A percentile compares a stretch with the other conserved stretches of the same genome.
Conservation (phyloP, 2,888 invertebrate genomes). For the Cheilosia variabilis region DNA sequence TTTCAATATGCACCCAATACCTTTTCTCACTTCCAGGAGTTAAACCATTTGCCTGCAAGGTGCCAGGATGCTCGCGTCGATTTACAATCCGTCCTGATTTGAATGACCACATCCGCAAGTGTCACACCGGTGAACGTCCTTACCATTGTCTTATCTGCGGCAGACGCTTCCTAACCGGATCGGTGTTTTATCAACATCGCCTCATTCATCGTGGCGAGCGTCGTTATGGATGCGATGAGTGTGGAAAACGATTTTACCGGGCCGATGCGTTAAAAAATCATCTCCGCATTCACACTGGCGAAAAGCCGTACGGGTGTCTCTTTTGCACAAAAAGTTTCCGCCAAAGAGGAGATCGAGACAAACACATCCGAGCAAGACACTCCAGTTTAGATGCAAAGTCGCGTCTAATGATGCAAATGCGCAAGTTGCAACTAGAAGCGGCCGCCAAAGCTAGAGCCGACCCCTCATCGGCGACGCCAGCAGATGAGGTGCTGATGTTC, state of each 20-base stretch:
- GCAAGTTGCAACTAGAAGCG: constrained; percentile 81
- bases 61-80: constrained; percentile 86
- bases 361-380: constrained; percentile 85
- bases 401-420: constrained; percentile 82
- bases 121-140: constrained; percentile 87
- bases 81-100: constrained; percentile 87
- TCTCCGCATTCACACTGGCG: constrained; percentile 86
- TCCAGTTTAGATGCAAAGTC: constrained; percentile 82
- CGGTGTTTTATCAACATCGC: constrained; percentile 87
- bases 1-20: too few relatives aligned
- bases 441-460: constrained; percentile 77
- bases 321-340: constrained; percentile 85
- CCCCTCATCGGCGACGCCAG: constrained; percentile 22
- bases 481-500: constrained; percentile 77
- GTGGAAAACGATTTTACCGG: constrained; percentile 87
- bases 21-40: constrained; percentile 83
- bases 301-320: constrained; percentile 85
- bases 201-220: constrained; percentile 87
- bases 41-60: constrained; percentile 86
- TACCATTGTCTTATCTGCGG: constrained; percentile 87
- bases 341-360: constrained; percentile 86
- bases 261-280: constrained; percentile 87
- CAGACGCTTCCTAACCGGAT: constrained; percentile 87
- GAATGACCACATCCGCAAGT: constrained; percentile 87
- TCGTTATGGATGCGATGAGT: constrained; percentile 87